Evolutionary conservation across 2,888 invertebrate genomes (phyloP), one percentile per base, ranked within the genome.

Genomic region (Alitta virens): DNA sequence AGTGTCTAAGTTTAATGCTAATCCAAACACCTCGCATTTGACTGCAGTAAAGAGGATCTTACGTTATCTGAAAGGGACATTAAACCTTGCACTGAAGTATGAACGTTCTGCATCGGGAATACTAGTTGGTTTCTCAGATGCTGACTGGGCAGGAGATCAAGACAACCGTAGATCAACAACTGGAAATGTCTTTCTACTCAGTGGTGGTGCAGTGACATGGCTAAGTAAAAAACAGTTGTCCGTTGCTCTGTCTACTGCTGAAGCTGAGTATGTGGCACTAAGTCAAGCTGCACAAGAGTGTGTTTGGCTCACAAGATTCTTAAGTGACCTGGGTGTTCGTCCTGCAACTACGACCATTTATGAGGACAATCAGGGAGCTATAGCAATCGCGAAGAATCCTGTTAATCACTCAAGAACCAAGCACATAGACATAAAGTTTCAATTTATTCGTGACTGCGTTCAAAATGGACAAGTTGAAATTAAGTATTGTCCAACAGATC

Each of bases 211-310:
- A 0, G 69, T 79, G 2, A 56, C 60, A 18, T 81, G 79, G 78
- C 59, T 52, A 1, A 73, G 74, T 3, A 75, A 66, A 42, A 78
- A 72, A 62, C 80, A 80, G 63, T 62, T 59, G n/a, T 55, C 67
- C 25, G 75, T 77, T 5, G 68, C 76, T 0, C 42, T 75, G 0
- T 78, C 77, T 12, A 74, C 75, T 0, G 78, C 77, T 5, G 79
- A 79, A 66, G 73, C 78, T 0, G 76, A 80, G 66, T 77, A 75
- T 63, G 63, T 78, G 1, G 76, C 78, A 2, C 60, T 78, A 1
- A 42, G 62, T 53, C 43, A 46, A 18, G 65, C 65, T 26, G 49
- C 62, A 3, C 53, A 69, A 59, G 70, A 69, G 54, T 62, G 63
- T 23, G 56, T 65, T 24, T 70, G 67, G 67, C 23, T 66, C 40